Percentiles rank a stretch among this genome's conserved stretches.
phyloP scores from a whole-genome alignment of 2,113 vertebrate genomes.

The Excalfactoria chinensis region DNA sequence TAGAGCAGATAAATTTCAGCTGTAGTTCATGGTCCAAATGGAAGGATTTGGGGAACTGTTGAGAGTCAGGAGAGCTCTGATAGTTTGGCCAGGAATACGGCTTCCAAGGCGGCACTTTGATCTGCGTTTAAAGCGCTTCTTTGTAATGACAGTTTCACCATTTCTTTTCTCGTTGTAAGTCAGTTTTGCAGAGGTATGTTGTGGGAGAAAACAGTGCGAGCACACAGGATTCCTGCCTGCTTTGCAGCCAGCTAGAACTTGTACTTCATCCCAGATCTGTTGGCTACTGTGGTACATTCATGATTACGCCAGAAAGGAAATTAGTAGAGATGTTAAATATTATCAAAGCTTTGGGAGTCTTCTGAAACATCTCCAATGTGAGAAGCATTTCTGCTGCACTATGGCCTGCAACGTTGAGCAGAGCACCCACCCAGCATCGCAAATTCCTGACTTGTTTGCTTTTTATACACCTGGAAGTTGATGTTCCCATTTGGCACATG shows the following conservation, averaged over 20 bases:
- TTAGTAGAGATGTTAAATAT: conserved; percentile 65
- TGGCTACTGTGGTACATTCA: conserved; percentile 51
- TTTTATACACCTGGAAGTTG: not conserved
- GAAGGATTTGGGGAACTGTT: conserved; percentile 46
- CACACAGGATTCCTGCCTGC: conserved; percentile 9
- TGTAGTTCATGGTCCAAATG: conserved; percentile 29
- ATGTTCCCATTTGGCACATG: rapidly evolving
- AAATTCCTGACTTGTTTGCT: not conserved
- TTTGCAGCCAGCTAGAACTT: conserved; percentile 55
- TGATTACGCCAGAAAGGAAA: conserved; percentile 56
- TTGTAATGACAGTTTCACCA: conserved; percentile 56
- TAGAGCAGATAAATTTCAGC: conserved; percentile 1
- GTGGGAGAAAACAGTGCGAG: conserved; percentile 62
- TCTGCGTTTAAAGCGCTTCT: conserved; percentile 66
- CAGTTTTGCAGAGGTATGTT: conserved; percentile 22
- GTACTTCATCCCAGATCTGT: conserved; percentile 67
- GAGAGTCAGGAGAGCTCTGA: conserved; percentile 46
- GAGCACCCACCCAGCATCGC: not conserved
- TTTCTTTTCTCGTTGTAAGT: conserved; percentile 30
- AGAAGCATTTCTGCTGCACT: conserved; percentile 19
- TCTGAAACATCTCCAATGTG: conserved; percentile 47
- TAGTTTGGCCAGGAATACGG: conserved; percentile 46
- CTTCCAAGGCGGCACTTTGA: conserved; percentile 43
- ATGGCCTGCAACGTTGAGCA: not conserved
- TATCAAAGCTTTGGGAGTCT: conserved; percentile 61